A percentile compares a stretch with the other conserved stretches of the same genome.
Conservation (phyloP, 2,888 invertebrate genomes). For the Blastobasis adustella region DNA sequence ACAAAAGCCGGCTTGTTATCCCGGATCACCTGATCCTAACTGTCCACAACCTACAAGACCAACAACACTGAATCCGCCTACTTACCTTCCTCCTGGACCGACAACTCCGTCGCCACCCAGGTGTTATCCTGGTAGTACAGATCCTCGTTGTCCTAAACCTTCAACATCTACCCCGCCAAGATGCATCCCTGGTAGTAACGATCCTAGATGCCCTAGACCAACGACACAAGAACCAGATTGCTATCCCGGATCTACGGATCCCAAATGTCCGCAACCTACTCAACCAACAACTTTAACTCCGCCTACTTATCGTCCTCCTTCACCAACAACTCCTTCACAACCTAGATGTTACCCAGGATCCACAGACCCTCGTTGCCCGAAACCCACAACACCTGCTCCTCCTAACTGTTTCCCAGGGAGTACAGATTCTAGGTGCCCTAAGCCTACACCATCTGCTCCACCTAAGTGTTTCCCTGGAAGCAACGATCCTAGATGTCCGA, state of each 20-base stretch:
- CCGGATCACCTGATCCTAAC: constrained; percentile 28
- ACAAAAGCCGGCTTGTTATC: constrained; percentile 27
- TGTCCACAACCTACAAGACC: constrained; percentile 23
- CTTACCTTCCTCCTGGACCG: constrained; percentile 25
- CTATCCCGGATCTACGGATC: constrained; percentile 20
- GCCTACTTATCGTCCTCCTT: constrained; percentile 11
- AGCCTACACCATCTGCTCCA: constrained; percentile 24
- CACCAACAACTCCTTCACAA: constrained; percentile 13
- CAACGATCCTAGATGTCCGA: constrained; percentile 33
- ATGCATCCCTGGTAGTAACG: constrained; percentile 28
- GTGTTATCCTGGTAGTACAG: constrained; percentile 27
- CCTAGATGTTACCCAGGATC: constrained; percentile 30
- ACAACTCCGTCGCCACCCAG: constrained; percentile 9
- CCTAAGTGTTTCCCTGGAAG: constrained; percentile 35
- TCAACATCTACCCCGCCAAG: constrained; percentile 14
- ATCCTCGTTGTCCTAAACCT: constrained; percentile 28
- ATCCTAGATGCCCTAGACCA: constrained; percentile 28
- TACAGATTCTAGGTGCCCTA: constrained; percentile 34
- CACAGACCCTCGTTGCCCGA: constrained; percentile 15
- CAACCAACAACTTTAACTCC: constrained; percentile 9
- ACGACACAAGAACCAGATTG: constrained; percentile 18
- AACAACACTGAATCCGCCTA: constrained; percentile 9
- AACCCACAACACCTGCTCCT: constrained; percentile 29
- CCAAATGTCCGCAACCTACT: constrained; percentile 25
- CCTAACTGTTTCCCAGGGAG: constrained; percentile 20